Evolutionary conservation across 2,888 invertebrate genomes (phyloP).

Genomic region (Drosophila subsilvestris): DNA sequence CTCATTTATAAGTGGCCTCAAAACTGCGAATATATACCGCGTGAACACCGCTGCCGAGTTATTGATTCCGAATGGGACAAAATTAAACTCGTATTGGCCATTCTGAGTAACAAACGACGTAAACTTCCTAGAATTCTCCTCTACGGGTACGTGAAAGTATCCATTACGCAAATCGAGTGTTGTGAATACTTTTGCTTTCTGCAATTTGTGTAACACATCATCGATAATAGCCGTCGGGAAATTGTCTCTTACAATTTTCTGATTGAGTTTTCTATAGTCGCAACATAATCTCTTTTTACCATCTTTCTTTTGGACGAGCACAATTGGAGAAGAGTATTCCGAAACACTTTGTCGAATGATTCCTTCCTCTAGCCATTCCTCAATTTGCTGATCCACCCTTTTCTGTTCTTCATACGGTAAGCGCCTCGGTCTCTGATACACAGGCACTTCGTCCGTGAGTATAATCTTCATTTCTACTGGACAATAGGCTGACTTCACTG

Average conservation of each 20-base stretch:
- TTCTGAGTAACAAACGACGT: slow-evolving; percentile 3
- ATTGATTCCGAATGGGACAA: slow-evolving; percentile 3
- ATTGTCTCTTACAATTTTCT: slow-evolving; percentile 6
- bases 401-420: not conserved
- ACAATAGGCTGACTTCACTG: not conserved
- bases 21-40: slow-evolving; percentile 7
- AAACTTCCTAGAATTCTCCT: slow-evolving; percentile 1
- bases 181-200: slow-evolving; percentile 1
- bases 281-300: not conserved
- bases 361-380: not conserved
- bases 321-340: slow-evolving; percentile 5
- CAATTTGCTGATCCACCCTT: not conserved
- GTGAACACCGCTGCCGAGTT: no score
- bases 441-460: not conserved
- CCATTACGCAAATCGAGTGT: not conserved
- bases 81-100: slow-evolving; percentile 1
- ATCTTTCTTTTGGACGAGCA: slow-evolving; percentile 7
- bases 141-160: slow-evolving; percentile 7
- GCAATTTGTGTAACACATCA: no score
- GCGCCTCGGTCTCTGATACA: not conserved
- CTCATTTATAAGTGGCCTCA: slow-evolving; percentile 1
- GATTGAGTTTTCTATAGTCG: not conserved
- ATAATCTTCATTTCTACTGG: not conserved
- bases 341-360: not conserved
- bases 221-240: no score